phyloP scores from a whole-genome alignment of 2,888 invertebrate genomes.

The Myathropa florea region DNA sequence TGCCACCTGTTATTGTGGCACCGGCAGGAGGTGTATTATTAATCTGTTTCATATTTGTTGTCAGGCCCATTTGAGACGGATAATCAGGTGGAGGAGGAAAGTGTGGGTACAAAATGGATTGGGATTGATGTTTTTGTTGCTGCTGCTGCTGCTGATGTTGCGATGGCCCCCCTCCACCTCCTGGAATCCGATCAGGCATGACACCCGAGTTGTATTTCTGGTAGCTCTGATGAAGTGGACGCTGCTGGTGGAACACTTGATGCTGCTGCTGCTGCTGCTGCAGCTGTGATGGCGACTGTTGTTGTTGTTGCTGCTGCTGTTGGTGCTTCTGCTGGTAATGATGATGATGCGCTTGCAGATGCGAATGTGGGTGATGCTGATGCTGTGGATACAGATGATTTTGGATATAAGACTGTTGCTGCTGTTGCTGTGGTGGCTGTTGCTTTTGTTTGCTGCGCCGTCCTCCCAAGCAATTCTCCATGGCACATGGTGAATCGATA shows the following conservation, averaged over 20 bases:
- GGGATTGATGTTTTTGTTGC: conserved; percentile 54
- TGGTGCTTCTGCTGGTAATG: conserved; percentile 58
- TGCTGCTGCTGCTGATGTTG: conserved; percentile 54
- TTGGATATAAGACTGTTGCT: conserved; percentile 71
- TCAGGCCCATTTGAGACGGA: conserved; percentile 78
- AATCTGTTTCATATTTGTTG: conserved; percentile 71
- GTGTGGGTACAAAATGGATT: conserved; percentile 82
- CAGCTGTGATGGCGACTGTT: conserved; percentile 8
- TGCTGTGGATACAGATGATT: conserved; percentile 73
- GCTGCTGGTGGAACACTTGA: conserved; percentile 60
- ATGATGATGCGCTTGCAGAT: conserved; percentile 73
- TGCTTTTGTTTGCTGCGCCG: conserved; percentile 77
- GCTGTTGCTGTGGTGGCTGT: conserved; percentile 73
- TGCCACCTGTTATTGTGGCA: conserved; percentile 59
- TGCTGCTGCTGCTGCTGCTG: conserved; percentile 52
- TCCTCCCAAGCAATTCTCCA: conserved; percentile 80
- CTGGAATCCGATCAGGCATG: conserved; percentile 68
- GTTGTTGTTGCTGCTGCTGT: conserved; percentile 63
- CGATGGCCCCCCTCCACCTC: conserved; percentile 47
- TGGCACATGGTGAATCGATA: conserved; percentile 78
- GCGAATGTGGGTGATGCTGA: conserved; percentile 72
- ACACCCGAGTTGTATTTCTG: conserved; percentile 60
- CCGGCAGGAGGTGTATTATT: conserved; percentile 65
- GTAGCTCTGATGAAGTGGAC: conserved; percentile 65
- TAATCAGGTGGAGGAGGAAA: conserved; percentile 89